A percentile compares a stretch with the other conserved stretches of the same genome.
These are phyloP conservation scores for Epizoanthus rinbou DNA, from an alignment of 92 coral and sea anemone genomes.

Conservation along the genomic window DNA sequence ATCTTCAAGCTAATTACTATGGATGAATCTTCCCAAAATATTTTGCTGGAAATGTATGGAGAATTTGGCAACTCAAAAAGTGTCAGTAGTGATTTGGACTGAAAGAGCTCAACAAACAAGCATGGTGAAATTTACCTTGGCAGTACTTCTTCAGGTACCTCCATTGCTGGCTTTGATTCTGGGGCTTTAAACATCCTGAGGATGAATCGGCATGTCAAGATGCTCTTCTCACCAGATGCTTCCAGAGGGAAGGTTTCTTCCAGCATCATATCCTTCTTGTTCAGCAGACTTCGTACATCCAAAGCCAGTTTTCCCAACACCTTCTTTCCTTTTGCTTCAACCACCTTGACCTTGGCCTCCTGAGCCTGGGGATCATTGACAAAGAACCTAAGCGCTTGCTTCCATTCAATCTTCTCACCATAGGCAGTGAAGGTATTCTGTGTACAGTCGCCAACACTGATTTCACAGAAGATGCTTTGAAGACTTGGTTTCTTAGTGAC, in stretches of 20 bases:
- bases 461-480: constrained; percentile 86
- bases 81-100: no score
- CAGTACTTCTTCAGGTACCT: background rate
- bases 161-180: constrained; percentile 37
- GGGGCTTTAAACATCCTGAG: constrained; percentile 74
- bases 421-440: constrained; percentile 84
- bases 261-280: constrained; percentile 64
- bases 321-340: constrained; percentile 88
- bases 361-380: constrained; percentile 74
- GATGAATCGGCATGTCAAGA: constrained; percentile 82
- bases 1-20: no score
- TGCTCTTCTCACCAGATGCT: constrained; percentile 89
- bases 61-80: no score
- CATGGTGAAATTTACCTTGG: constrained; percentile 15
- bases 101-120: no score
- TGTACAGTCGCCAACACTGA: constrained; percentile 74
- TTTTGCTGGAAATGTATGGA: no score
- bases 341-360: constrained; percentile 76
- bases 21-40: no score
- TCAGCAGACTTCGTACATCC: constrained; percentile 64
- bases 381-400: constrained; percentile 88
- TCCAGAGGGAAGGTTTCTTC: constrained; percentile 69
- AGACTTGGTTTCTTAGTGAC: constrained; percentile 64
- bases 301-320: constrained; percentile 71
- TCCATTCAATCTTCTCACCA: constrained; percentile 90